These are phyloP conservation scores for Luperina testacea DNA, from an alignment of 2,888 invertebrate species.

Conservation along the genomic window DNA sequence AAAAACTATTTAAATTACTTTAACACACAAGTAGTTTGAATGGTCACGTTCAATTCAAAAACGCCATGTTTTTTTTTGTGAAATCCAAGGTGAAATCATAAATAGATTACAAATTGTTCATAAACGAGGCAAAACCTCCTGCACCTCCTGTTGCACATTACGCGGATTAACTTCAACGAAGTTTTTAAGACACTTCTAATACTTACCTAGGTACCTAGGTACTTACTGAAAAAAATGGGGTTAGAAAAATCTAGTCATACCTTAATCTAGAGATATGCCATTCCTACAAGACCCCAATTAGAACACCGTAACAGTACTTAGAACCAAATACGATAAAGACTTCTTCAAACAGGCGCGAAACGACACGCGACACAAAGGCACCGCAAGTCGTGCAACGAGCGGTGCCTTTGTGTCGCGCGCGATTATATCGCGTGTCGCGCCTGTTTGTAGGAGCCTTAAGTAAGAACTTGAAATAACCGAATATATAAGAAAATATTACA, in stretches of 20 bases:
- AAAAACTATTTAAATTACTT: not conserved
- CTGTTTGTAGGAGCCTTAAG: too few species aligned
- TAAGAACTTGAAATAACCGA: not conserved
- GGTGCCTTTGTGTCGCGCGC: too few species aligned
- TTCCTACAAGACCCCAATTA: not conserved
- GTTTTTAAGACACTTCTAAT: not conserved
- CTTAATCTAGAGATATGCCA: not conserved
- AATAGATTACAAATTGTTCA: not conserved
- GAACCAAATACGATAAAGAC: not conserved
- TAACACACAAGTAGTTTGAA: not conserved
- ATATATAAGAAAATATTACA: not conserved
- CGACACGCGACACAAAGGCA: too few species aligned
- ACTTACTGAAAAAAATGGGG: not conserved
- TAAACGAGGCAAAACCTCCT: not conserved
- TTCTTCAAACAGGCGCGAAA: too few species aligned
- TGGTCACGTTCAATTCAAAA: not conserved
- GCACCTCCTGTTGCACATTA: not conserved
- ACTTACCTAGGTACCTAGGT: too few species aligned
- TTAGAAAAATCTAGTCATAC: not conserved
- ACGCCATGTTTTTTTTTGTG: not conserved
- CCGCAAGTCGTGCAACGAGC: too few species aligned
- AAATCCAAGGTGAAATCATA: not conserved
- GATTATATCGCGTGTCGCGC: too few species aligned
- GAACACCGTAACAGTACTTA: not conserved
- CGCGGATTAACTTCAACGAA: not conserved